phyloP scores from a whole-genome alignment of 1,140 invertebrate species.

The Drosophila quadrilineata region DNA sequence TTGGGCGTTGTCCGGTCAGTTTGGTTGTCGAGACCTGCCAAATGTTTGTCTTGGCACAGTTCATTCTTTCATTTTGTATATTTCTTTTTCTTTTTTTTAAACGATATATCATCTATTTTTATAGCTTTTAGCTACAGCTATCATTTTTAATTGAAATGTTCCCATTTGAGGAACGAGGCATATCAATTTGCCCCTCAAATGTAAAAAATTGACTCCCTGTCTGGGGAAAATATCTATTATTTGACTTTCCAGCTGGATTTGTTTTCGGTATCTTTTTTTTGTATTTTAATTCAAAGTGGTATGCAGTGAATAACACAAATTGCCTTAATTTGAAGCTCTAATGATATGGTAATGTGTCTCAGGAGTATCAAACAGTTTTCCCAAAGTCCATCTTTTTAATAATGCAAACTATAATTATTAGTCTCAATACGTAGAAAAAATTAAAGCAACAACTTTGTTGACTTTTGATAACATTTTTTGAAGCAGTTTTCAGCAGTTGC shows the following conservation, averaged over 20 bases:
- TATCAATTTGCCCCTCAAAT: constrained; percentile 24
- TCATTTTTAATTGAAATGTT: constrained; percentile 60
- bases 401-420: no score
- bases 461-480: no score
- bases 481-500: no score
- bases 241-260: background rate
- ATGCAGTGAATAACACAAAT: background rate
- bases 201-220: background rate
- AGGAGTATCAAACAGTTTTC: background rate
- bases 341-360: constrained; percentile 1
- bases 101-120: no score
- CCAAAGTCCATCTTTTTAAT: background rate
- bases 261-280: background rate
- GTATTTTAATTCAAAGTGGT: background rate
- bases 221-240: background rate
- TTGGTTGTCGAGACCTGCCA: background rate
- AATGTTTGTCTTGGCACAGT: constrained; percentile 35
- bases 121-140: constrained; percentile 32
- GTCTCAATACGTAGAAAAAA: no score
- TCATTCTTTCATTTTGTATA: constrained; percentile 5
- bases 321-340: background rate
- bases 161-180: constrained; percentile 24
- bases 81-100: background rate
- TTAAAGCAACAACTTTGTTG: no score
- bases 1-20: constrained; percentile 41